Base-by-base conservation (phyloP, 1,140 invertebrate species). In the Portunus trituberculatus region DNA sequence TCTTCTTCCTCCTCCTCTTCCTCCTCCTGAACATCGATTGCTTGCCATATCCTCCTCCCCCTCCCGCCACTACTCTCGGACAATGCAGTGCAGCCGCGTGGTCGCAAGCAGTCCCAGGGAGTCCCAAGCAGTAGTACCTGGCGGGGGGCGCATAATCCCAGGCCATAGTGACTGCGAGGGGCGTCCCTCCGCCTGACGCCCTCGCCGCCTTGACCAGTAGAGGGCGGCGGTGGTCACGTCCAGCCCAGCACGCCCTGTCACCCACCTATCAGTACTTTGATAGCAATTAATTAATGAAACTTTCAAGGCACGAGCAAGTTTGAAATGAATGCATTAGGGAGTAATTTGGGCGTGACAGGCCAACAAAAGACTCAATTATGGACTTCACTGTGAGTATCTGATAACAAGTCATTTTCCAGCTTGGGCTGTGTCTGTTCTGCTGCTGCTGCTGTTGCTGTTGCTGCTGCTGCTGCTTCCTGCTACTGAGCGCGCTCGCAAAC, bases 251-350 rank as follows among this genome's bases (percentile, higher is more conserved):
- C 29, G 45, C 45, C 48, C 46, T 95, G 94, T 95, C 94, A 91
- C 94, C 94, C 86, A 95, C 94, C 94, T 95, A 95, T 95, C 94
- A 95, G 89, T 95, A 95, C 94, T 95, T 89, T 95, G 94, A 95
- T 95, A 92, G 89, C 94, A 95, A 95, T 95, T 95, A 95, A 95
- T 95, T 95, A 95, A 95, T 95, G 94, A 91, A 95, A 95, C 94
- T 95, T 95, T 95, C 94, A 95, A 39, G 90, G 94, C 94, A 86
- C 89, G 91, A 95, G 89, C 89, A 92, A 95, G 89, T 95, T 95
- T 95, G 94, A 95, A 95, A 95, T 86, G 94, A 95, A 95, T 95
- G 94, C 94, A 95, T 95, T 95, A 95, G 94, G 76, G 94, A 95
- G 94, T 95, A 95, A 95, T 95, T 95, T 95, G 94, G 94, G 83